phyloP scores from a whole-genome alignment of 2,888 invertebrate species.

The Callyntrura sp. region DNA sequence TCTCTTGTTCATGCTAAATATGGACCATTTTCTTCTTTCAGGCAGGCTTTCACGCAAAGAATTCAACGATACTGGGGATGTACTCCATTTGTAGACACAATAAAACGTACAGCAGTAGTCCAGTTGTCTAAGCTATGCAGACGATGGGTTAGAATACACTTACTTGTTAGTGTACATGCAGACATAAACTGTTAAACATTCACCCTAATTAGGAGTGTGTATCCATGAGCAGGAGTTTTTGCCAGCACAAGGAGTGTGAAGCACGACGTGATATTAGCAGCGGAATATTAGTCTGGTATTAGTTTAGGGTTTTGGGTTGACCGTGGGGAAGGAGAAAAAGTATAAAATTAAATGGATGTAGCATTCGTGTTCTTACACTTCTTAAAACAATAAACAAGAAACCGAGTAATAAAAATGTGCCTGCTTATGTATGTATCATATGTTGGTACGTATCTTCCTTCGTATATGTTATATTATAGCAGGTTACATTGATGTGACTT shows the following conservation, averaged over 20 bases:
- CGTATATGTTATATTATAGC: neutral
- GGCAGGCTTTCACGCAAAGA: conserved; percentile 9
- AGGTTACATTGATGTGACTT: neutral
- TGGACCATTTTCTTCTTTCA: conserved; percentile 30
- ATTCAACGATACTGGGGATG: neutral
- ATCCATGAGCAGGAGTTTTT: neutral
- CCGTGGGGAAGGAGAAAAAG: neutral
- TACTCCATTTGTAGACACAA: conserved; percentile 26
- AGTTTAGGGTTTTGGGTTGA: no score
- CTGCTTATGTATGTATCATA: neutral
- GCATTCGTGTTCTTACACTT: neutral
- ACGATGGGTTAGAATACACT: neutral
- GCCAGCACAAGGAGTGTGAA: no score
- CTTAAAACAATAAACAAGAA: conserved; percentile 34
- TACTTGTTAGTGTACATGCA: neutral
- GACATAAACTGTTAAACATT: neutral
- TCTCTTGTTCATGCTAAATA: neutral
- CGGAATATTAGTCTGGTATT: no score
- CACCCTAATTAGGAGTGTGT: neutral
- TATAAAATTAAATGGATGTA: neutral
- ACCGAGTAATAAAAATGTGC: neutral
- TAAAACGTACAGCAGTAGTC: conserved; percentile 4
- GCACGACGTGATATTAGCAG: no score
- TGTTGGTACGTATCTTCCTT: no score
- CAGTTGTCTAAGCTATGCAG: no score